Base-by-base conservation (phyloP, 1,140 invertebrate genomes). In the Lineus longissimus region DNA sequence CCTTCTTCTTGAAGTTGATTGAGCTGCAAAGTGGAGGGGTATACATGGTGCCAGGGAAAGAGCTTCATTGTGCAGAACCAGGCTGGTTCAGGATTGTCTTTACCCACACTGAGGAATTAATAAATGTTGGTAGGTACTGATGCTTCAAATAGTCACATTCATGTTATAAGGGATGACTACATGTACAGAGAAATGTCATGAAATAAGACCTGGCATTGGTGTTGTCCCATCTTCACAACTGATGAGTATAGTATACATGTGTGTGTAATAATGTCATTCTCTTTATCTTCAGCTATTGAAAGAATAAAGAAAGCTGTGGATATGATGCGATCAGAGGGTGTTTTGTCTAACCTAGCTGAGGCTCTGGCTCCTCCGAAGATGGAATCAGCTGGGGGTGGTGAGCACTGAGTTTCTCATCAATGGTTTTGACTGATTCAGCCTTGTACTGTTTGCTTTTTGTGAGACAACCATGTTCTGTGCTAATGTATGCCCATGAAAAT, bases 11-110 rank as follows among this genome's bases (percentile, higher is more conserved):
- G 25, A 51, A n/a, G 9, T n/a, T 51, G 25, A 4, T 51, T 6
- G 25, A 51, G n/a, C 4, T 51, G 25, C 6, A 51, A 6, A n/a
- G n/a, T n/a, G 47, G 47, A 51, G 47, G 47, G 19, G 47, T 51
- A n/a, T 51, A 51, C 47, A 51, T 51, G 4, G 47, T 51, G 47
- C 47, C 47, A 7, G 47, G 47, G 9, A 51, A 27, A 51, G 47
- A 51, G n/a, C n/a, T 51, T 4, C n/a, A 51, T 9, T 51, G 47
- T 51, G 4, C 25, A 51, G 47, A 51, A 51, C 47, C 47, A 6
- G 47, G 47, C n/a, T 51, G 47, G 47, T 51, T 51, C 25, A 51
- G 47, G n/a, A 27, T 51, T 6, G 25, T 51, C 25, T 51, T 51
- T n/a, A 51, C 47, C 4, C 6, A 4, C 4, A 6, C n/a, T 51